Conservation (phyloP, 2,888 invertebrate genomes). For the Tyria jacobaeae region DNA sequence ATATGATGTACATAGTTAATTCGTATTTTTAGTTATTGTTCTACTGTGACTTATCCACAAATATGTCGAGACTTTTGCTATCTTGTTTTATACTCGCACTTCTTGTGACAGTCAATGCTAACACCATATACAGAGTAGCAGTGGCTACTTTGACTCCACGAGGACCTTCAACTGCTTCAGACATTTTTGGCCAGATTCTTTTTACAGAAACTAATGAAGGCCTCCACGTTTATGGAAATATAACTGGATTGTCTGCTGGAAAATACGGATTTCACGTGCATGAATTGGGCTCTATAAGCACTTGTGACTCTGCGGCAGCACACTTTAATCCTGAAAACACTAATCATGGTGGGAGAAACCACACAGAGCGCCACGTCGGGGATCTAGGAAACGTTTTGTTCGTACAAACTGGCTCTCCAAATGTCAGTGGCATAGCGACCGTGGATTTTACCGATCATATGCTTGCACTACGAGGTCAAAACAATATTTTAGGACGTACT, state of each 20-base stretch:
- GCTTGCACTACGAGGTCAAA: slow-evolving; percentile 74
- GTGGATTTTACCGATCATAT: slow-evolving; percentile 84
- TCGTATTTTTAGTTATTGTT: slow-evolving; percentile 4
- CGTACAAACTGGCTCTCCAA: slow-evolving; percentile 58
- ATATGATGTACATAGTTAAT: not conserved
- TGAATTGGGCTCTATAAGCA: slow-evolving; percentile 83
- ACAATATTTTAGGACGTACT: slow-evolving; percentile 77
- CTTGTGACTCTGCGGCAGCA: slow-evolving; percentile 86
- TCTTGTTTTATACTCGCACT: slow-evolving; percentile 2
- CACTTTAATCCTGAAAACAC: slow-evolving; percentile 90
- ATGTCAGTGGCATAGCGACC: slow-evolving; percentile 73
- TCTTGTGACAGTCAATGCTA: not conserved
- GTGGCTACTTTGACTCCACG: slow-evolving; percentile 39
- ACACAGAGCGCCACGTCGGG: slow-evolving; percentile 88
- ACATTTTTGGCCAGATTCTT: slow-evolving; percentile 60
- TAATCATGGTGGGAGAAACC: slow-evolving; percentile 88
- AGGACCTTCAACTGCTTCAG: slow-evolving; percentile 52
- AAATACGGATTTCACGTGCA: slow-evolving; percentile 89
- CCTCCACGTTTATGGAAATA: slow-evolving; percentile 79
- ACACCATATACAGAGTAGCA: slow-evolving; percentile 54
- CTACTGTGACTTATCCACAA: not conserved
- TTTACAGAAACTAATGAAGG: slow-evolving; percentile 82
- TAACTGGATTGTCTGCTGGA: slow-evolving; percentile 83
- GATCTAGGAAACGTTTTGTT: slow-evolving; percentile 91
- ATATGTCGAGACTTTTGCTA: slow-evolving; percentile 8